Percentiles rank a stretch among this genome's conserved stretches.
Evolutionary conservation across 2,797 vertebrate species (phyloP).

Genomic region (Sebastes cheni): DNA sequence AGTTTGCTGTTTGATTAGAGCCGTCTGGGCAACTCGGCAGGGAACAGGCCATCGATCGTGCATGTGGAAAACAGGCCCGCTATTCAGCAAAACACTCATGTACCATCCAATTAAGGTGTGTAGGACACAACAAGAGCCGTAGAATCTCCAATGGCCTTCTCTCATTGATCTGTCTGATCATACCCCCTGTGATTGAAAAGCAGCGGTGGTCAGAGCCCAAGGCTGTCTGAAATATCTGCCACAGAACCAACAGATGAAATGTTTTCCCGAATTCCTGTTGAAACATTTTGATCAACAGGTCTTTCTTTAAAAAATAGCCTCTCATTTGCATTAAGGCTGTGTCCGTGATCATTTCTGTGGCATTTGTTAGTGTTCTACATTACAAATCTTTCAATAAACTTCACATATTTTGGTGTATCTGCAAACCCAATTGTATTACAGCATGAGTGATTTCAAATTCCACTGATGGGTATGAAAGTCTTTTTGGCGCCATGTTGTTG

Average conservation of each 20-base stretch:
- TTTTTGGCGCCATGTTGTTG: neutral
- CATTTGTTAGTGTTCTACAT: conserved; percentile 16
- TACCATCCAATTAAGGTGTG: conserved; percentile 60
- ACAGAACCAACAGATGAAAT: conserved; percentile 11
- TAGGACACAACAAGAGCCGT: conserved; percentile 38
- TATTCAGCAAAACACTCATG: conserved; percentile 67
- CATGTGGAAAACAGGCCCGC: conserved; percentile 41
- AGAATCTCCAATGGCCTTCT: conserved; percentile 53
- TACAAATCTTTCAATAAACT: neutral
- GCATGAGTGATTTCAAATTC: conserved; percentile 27
- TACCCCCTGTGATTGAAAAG: conserved; percentile 49
- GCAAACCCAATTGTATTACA: conserved; percentile 3
- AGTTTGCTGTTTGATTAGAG: conserved; percentile 43
- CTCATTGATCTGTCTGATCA: conserved; percentile 61
- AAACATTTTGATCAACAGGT: conserved; percentile 12
- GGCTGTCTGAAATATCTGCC: conserved; percentile 30
- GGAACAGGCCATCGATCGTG: conserved; percentile 61
- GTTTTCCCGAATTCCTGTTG: neutral
- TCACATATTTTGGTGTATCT: neutral
- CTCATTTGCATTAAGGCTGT: conserved; percentile 31
- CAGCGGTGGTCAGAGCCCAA: conserved; percentile 27
- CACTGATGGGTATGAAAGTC: conserved; percentile 17
- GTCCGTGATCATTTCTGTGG: conserved; percentile 2
- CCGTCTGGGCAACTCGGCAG: conserved; percentile 1
- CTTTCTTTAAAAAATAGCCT: conserved; percentile 4